Conservation (phyloP, 2,113 vertebrate species). For the Microcebus murinus region DNA sequence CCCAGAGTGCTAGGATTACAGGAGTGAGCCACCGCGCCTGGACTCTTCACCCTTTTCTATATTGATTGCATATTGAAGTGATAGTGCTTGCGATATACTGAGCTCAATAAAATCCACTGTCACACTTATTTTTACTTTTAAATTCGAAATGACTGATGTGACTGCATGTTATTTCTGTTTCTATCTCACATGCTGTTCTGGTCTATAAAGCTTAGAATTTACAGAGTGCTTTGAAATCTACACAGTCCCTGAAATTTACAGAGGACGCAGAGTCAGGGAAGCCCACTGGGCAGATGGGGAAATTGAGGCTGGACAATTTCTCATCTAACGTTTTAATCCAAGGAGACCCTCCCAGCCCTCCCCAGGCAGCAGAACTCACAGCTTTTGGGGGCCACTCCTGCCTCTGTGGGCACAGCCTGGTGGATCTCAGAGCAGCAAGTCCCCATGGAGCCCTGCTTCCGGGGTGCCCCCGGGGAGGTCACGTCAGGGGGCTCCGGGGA, state of each 20-base stretch:
- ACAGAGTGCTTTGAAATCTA: not conserved
- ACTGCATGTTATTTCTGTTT: not conserved
- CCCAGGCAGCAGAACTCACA: constrained; percentile 60
- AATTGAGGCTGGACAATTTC: not conserved
- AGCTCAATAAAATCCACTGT: not conserved
- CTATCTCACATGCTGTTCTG: not conserved
- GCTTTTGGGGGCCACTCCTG: not conserved
- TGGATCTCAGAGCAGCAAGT: not conserved
- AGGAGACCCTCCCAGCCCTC: not conserved
- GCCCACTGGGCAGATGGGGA: not conserved
- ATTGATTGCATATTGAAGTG: not conserved
- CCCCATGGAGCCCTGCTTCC: accelerated
- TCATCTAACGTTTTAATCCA: not conserved
- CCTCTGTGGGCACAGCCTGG: not conserved
- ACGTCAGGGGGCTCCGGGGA: accelerated
- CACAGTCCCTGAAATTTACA: not conserved
- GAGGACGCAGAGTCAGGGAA: not conserved
- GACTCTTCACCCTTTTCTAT: not conserved
- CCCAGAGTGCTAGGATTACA: no score
- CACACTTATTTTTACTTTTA: not conserved
- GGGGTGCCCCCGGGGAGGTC: accelerated
- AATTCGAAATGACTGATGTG: not conserved
- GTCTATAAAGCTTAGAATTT: not conserved
- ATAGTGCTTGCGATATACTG: not conserved
- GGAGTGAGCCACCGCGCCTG: no score